phyloP scores from a whole-genome alignment of 2,888 invertebrate species.

The Pseudococcus jackbeardsleyi region DNA sequence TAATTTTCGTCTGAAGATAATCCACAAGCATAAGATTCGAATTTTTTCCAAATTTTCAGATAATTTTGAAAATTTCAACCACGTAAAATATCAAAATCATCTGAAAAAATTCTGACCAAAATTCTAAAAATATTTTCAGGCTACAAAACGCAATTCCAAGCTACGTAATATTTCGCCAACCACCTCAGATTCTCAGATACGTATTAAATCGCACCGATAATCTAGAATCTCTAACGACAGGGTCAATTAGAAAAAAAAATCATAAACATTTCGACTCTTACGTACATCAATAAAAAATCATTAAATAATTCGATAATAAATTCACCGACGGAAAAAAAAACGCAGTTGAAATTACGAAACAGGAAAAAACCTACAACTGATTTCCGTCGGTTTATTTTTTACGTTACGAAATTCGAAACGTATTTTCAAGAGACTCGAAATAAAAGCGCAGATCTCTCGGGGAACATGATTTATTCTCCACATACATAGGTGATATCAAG shows the following conservation, averaged over 20 bases:
- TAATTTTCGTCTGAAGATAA: no score
- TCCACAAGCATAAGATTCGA: no score
- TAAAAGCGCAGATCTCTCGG: not conserved
- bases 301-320: not conserved
- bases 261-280: not conserved
- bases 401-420: not conserved
- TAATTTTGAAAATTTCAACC: no score
- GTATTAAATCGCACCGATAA: not conserved
- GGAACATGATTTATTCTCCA: not conserved
- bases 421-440: not conserved
- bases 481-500: not conserved
- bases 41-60: no score
- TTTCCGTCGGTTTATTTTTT: not conserved
- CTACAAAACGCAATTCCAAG: no score
- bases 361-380: not conserved
- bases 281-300: not conserved
- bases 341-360: not conserved
- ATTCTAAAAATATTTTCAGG: no score
- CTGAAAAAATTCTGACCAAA: no score
- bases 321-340: not conserved
- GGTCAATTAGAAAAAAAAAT: not conserved
- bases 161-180: no score
- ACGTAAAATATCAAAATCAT: no score
- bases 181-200: not conserved
- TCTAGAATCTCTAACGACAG: not conserved